Base-by-base conservation (phyloP, 1,140 invertebrate species). In the Hylyphantes graminicola region DNA sequence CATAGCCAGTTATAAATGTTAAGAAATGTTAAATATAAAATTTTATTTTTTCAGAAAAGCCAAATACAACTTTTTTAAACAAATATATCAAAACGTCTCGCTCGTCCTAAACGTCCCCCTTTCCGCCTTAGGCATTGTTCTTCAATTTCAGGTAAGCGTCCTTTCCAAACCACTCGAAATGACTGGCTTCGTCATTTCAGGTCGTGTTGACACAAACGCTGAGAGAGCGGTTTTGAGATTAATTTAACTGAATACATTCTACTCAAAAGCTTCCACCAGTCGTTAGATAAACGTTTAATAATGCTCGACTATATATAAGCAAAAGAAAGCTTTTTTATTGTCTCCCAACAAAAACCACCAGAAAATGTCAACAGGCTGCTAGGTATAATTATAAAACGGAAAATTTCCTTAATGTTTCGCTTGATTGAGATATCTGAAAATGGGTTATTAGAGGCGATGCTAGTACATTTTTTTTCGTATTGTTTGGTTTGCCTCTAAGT, bases 191-290 rank as follows among this genome's bases (percentile, higher is more conserved):
- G 57, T 63, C 19, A 63, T 63, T 76, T 76, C 50, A 50, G 57
- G 74, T n/a, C 48, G 21, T 76, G 74, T 76, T 76, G 74, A 76
- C 74, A 76, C 21, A 76, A 76, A 76, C 64, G 74, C 61, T 63
- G 19, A 61, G 21, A 21, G 57, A 61, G 74, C 61, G 21, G 72
- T 76, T 72, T 35, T 54, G 53, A 55, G 59, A 76, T 76, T 76
- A 76, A 76, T 76, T 76, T 76, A 76, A 63, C 17, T 63, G 74
- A 63, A 50, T 74, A 70, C 67, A 70, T 35, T 35, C 35, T 70
- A 50, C 15, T 35, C 35, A 67, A 19, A n/a, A 57, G 57, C 53
- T 55, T 74, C 57, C 53, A 17, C 53, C 67, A n/a, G 7, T 19
- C 35, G 35, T 35, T 35, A 35, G 35, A 35, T 35, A 35, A 35